phyloP scores from a whole-genome alignment of 1,140 invertebrate genomes.

The Sipha flava region DNA sequence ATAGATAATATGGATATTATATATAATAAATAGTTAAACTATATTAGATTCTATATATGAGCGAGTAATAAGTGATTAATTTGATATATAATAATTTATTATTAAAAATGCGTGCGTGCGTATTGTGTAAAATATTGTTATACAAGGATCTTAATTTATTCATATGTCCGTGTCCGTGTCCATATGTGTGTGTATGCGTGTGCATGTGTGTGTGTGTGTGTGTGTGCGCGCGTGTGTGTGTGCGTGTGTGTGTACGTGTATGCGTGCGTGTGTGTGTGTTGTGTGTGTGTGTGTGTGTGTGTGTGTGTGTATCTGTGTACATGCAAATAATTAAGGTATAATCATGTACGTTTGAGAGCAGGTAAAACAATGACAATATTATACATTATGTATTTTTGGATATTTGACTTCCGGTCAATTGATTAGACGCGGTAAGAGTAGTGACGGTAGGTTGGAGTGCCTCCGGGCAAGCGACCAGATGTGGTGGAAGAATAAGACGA shows the following conservation, averaged over 20 bases:
- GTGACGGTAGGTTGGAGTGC: constrained; percentile 65
- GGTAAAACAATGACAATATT: neutral
- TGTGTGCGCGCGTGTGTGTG: too few species aligned
- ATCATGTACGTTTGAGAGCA: too few species aligned
- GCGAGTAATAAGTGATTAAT: neutral
- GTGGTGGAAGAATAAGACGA: constrained; percentile 65
- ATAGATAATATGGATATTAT: neutral
- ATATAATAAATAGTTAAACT: neutral
- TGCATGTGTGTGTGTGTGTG: too few species aligned
- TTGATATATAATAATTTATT: neutral
- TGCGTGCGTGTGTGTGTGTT: too few species aligned
- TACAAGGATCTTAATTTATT: neutral
- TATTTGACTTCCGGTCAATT: neutral
- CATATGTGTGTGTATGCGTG: neutral
- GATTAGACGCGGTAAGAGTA: constrained; percentile 73
- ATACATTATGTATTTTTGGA: neutral
- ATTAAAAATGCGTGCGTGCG: constrained; percentile 19
- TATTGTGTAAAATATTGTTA: neutral
- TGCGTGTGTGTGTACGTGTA: too few species aligned
- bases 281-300: too few species aligned
- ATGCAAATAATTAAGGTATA: too few species aligned
- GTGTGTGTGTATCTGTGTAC: too few species aligned
- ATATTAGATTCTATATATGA: neutral
- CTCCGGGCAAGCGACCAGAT: constrained; percentile 66
- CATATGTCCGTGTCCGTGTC: too few species aligned